These are phyloP conservation scores for Papilio helenus DNA, from an alignment of 1,140 invertebrate genomes.

Conservation along the genomic window DNA sequence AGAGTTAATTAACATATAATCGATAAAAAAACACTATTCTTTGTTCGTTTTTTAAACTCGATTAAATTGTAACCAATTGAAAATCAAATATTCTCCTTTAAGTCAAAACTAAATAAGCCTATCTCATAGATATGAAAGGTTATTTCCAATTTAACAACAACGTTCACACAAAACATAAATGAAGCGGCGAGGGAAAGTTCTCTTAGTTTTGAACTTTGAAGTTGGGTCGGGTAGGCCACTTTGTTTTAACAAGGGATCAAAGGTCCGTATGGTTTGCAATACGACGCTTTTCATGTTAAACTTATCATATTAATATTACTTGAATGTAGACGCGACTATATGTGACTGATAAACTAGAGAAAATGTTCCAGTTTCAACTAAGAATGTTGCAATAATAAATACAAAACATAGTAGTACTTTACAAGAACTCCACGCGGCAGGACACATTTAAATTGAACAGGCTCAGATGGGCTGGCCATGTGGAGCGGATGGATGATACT, in stretches of 20 bases:
- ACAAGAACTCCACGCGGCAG: too few species aligned
- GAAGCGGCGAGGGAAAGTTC: background rate
- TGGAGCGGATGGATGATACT: too few species aligned
- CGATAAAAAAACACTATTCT: too few species aligned
- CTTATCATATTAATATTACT: slow-evolving; percentile 24
- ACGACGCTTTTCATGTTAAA: slow-evolving; percentile 8
- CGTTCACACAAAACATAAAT: slow-evolving; percentile 25
- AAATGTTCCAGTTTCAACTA: background rate
- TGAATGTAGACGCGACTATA: background rate
- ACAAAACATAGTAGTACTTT: background rate
- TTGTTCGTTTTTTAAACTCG: too few species aligned
- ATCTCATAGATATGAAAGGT: background rate
- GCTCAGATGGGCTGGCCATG: too few species aligned
- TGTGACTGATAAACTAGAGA: background rate
- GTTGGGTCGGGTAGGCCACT: slow-evolving; percentile 16
- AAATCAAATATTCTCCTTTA: too few species aligned
- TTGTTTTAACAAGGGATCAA: slow-evolving; percentile 27
- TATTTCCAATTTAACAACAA: slow-evolving; percentile 25
- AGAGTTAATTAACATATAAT: too few species aligned
- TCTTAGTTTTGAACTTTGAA: slow-evolving; percentile 25
- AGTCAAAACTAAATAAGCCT: background rate
- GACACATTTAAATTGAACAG: too few species aligned
- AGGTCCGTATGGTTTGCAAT: slow-evolving; percentile 17
- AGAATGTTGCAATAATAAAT: background rate
- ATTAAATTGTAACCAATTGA: too few species aligned